phyloP scores from a whole-genome alignment of 1,140 invertebrate species.

The Carposina sasakii region DNA sequence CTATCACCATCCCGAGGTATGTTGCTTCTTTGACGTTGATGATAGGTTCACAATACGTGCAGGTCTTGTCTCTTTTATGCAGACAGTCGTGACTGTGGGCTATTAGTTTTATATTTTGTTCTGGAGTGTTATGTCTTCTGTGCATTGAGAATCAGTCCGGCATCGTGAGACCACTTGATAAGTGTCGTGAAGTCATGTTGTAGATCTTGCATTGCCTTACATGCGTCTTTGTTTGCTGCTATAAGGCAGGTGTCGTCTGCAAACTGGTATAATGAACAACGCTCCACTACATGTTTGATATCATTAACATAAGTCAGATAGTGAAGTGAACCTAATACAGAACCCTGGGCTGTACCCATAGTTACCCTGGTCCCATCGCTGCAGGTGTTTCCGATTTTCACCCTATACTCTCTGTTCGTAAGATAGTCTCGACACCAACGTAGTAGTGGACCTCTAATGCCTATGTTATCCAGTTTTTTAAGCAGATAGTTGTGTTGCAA shows the following conservation, averaged over 20 bases:
- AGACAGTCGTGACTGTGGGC: background rate
- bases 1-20: conserved; percentile 21
- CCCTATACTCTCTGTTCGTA: background rate
- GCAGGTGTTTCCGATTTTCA: background rate
- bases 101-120: background rate
- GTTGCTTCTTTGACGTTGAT: background rate
- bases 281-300: background rate
- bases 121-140: background rate
- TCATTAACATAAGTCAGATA: background rate
- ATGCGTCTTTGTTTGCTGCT: background rate
- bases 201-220: background rate
- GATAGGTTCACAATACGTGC: background rate
- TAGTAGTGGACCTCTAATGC: background rate
- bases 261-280: background rate
- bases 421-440: background rate
- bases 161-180: background rate
- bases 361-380: background rate
- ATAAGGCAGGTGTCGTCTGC: background rate
- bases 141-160: background rate
- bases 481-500: background rate
- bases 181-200: background rate
- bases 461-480: background rate
- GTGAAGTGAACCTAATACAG: background rate
- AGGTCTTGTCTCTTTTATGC: background rate
- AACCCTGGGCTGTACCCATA: background rate